phyloP scores from a whole-genome alignment of 2,797 vertebrate species.

The Psittacula derbiana region DNA sequence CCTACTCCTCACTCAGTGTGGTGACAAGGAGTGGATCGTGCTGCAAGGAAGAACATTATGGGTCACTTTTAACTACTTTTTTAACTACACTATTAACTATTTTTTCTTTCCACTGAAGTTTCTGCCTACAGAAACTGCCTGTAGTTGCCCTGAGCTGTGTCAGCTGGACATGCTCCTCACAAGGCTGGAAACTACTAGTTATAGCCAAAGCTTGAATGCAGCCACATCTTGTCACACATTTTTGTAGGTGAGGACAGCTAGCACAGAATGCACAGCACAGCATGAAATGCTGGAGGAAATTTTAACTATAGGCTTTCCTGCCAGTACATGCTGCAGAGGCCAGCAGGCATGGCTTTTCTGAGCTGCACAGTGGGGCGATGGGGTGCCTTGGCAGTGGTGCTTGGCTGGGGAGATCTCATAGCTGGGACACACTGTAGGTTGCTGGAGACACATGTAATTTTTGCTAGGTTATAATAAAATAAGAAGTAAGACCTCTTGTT shows the following conservation, averaged over 20 bases:
- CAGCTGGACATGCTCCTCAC: background rate
- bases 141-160: background rate
- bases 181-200: background rate
- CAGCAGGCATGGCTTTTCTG: background rate
- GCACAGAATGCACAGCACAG: background rate
- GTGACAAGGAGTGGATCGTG: background rate
- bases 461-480: background rate
- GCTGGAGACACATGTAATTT: background rate
- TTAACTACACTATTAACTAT: background rate
- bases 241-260: background rate
- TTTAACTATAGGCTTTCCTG: background rate
- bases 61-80: background rate
- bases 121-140: background rate
- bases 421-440: background rate
- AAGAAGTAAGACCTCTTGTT: background rate
- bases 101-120: background rate
- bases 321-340: accelerated
- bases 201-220: background rate
- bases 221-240: background rate
- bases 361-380: background rate
- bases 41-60: background rate
- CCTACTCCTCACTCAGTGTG: background rate
- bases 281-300: background rate
- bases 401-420: background rate
- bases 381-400: accelerated